These are phyloP conservation scores for Rhinolophus sinicus DNA, from an alignment of 2,113 vertebrate genomes.

Conservation along the genomic window DNA sequence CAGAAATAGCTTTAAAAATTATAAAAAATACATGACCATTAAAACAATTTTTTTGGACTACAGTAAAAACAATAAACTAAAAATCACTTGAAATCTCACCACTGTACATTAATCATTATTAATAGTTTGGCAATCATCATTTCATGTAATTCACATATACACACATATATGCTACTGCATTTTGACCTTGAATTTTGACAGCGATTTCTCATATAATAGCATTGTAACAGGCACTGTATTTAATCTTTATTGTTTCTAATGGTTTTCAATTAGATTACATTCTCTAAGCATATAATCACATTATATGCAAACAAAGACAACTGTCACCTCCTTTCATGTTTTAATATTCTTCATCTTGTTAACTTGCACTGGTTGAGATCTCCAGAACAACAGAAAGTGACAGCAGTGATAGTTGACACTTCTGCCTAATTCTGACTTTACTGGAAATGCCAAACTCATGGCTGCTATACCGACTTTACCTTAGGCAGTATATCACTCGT, in stretches of 20 bases:
- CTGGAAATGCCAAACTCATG: not conserved
- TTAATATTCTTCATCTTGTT: not conserved
- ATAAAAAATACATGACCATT: not conserved
- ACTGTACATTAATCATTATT: not conserved
- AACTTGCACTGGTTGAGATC: not conserved
- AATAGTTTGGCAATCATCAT: not conserved
- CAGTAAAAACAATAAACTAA: not conserved
- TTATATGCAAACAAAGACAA: not conserved
- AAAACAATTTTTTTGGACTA: not conserved
- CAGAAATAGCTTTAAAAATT: slow-evolving; percentile 22
- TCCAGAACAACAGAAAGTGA: not conserved
- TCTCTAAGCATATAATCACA: not conserved
- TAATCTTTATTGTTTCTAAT: not conserved
- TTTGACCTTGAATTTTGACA: not conserved
- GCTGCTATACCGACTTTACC: not conserved
- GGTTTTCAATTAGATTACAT: not conserved
- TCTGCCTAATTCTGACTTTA: not conserved
- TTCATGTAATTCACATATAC: not conserved
- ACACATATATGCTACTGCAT: not conserved
- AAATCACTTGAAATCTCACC: not conserved
- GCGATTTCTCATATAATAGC: not conserved
- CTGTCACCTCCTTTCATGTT: not conserved
- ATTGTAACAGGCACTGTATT: not conserved
- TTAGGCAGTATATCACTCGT: not conserved
- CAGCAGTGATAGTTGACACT: not conserved